Base-by-base conservation (phyloP, 2,113 vertebrate genomes). In the Sinocyclocheilus anophthalmus region DNA sequence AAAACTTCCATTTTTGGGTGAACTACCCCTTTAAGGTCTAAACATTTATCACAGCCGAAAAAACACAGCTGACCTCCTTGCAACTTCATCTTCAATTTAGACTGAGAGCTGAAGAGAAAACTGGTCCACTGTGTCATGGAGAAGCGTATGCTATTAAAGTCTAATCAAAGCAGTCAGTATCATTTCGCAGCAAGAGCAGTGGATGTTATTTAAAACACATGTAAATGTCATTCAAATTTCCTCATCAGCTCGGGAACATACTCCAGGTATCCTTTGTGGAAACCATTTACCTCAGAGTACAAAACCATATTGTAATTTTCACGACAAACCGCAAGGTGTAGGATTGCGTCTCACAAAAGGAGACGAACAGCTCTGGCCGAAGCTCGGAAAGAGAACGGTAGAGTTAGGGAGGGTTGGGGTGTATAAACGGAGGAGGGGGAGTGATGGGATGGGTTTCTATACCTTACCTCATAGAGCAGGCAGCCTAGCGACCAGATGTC, bases 401-500 rank as follows among this genome's bases (percentile, higher is more conserved):
- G 45, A 75, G 81, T 53, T 72, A n/a, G 61, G 48, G 39, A 50
- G 73, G 75, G 75, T 7, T 3, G 48, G 75, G 24, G 6, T 30
- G 48, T 20, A 53, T 55, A 76, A 48, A 12, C 8, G 12, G 16
- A 30, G 45, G 50, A 37, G 48, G 72, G 30, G 26, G 72, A 20
- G 22, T 18, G 61, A 80, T 69, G 76, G 53, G 72, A 79, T 42
- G 33, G 42, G n/a, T 83, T 87, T 83, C 85, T 85, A 83, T 88
- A 88, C 86, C 33, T 88, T 96, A 97, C 98, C 97, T 99, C 98
- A 1, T 99, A 99, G 69, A 99, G 94, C 90, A 99, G 94, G 92
- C 98, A 99, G 93, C 98, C 98, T 94, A 99, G 94, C 88, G 98
- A 99, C 98, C 98, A 99, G 96, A 99, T 99, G 95, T 99, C 98